These are phyloP conservation scores for Melanotaenia maccullochi DNA, from an alignment of 2,797 vertebrate genomes.

Conservation along the genomic window DNA sequence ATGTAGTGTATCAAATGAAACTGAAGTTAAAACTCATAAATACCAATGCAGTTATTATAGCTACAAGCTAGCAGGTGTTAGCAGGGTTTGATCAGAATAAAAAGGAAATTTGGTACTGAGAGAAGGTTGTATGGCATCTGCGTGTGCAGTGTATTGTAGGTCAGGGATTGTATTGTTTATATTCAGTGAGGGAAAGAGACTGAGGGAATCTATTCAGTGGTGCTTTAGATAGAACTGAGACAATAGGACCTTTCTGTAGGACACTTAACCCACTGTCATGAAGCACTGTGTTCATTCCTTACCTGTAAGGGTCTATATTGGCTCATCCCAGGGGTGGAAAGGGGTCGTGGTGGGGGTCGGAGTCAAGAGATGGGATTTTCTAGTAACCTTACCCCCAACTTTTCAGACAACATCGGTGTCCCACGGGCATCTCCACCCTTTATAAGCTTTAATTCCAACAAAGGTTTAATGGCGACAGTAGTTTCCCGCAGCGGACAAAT, in stretches of 20 bases:
- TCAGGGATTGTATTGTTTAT: background rate
- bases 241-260: slow-evolving; percentile 78
- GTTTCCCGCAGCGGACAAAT: slow-evolving; percentile 87
- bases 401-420: slow-evolving; percentile 64
- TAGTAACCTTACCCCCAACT: slow-evolving; percentile 70
- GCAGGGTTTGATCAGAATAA: background rate
- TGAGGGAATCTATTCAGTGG: slow-evolving; percentile 37
- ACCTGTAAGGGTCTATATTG: slow-evolving; percentile 73
- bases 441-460: slow-evolving; percentile 82
- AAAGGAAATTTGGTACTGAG: slow-evolving; percentile 5
- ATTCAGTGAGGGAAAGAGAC: background rate
- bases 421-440: slow-evolving; percentile 71
- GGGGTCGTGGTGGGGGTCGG: slow-evolving; percentile 49
- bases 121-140: background rate
- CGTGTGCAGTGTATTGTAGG: background rate
- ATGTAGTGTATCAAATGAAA: background rate
- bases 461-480: slow-evolving; percentile 80
- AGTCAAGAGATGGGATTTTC: slow-evolving; percentile 68
- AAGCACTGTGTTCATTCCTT: slow-evolving; percentile 70
- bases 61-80: background rate
- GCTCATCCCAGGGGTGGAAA: slow-evolving; percentile 60
- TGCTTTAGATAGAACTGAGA: slow-evolving; percentile 67
- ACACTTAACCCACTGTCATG: slow-evolving; percentile 83
- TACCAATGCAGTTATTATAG: background rate
- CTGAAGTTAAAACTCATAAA: background rate